Evolutionary conservation across 2,113 vertebrate genomes (phyloP).

Genomic region (Motacilla alba): DNA sequence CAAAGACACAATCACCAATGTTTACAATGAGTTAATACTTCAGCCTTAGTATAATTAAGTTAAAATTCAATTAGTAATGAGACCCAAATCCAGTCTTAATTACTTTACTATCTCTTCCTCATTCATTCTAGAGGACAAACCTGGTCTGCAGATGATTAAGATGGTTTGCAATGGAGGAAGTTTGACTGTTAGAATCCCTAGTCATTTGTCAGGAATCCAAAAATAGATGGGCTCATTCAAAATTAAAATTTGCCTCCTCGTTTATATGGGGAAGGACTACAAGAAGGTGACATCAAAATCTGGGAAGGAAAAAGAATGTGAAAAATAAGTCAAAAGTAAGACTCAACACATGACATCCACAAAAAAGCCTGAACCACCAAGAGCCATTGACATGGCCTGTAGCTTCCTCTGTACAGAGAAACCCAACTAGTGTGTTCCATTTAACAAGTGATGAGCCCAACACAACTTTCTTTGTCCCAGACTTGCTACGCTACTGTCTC

Average conservation of each 20-base stretch:
- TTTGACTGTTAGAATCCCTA: not conserved
- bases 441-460: not conserved
- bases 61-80: slow-evolving; percentile 20
- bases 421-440: accelerated
- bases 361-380: not conserved
- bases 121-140: slow-evolving; percentile 7
- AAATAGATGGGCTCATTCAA: not conserved
- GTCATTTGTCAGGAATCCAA: not conserved
- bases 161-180: not conserved
- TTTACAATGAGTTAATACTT: not conserved
- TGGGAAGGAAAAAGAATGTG: not conserved
- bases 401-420: not conserved
- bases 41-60: not conserved
- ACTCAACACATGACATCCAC: not conserved
- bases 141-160: slow-evolving; percentile 3
- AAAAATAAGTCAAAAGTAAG: not conserved
- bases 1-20: not conserved
- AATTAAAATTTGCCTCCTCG: not conserved
- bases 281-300: not conserved
- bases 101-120: slow-evolving; percentile 1
- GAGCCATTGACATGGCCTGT: not conserved
- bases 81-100: slow-evolving; percentile 39
- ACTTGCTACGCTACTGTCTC: not conserved
- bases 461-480: not conserved
- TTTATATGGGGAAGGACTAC: not conserved